Base-by-base conservation (phyloP, 2,797 vertebrate genomes). In the Paratrypauchen microcephalus region DNA sequence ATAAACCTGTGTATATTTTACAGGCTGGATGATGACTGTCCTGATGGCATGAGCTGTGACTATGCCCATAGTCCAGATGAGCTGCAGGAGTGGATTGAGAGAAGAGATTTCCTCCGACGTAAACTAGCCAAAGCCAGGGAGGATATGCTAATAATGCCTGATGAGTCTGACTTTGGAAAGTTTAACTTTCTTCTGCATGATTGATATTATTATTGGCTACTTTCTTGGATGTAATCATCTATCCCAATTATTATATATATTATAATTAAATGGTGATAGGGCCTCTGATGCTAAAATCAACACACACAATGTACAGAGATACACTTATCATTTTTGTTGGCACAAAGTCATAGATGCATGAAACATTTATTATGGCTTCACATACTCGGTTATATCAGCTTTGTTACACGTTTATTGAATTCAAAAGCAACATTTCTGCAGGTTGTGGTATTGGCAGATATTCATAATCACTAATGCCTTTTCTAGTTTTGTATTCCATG, bases 121-220 rank as follows among this genome's bases (percentile, higher is more conserved):
- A 97, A 95, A 83, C 86, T 98, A 81, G 94, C 94, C 83, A 95
- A 92, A 89, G 97, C 97, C 63, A 92, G 96, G 66, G 95, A 95
- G 18, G 96, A 99, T 83, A 95, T 93, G 95, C 95, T 99, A 56
- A 91, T 99, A 75, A 95, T 95, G 72, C 95, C 95, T 0, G 89
- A 90, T 26, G 96, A 99, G 23, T 83, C 91, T 0, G 93, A 99
- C 92, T 99, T 98, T 0, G 97, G 97, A 84, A 99, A 96, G 92
- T 99, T 95, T 89, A 98, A 94, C 90, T 99, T 97, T 90, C 88
- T 98, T 76, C 93, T 98, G 77, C 90, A 93, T 72, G 94, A 96
- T 68, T 93, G 83, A 0, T 70, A 60, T 23, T 4, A 60, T 23
- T 4, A 19, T 24, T 45, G 15, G 18, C 23, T 48, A 2, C 1